Base-by-base conservation (phyloP, 2,797 vertebrate genomes). In the Peromyscus eremicus region DNA sequence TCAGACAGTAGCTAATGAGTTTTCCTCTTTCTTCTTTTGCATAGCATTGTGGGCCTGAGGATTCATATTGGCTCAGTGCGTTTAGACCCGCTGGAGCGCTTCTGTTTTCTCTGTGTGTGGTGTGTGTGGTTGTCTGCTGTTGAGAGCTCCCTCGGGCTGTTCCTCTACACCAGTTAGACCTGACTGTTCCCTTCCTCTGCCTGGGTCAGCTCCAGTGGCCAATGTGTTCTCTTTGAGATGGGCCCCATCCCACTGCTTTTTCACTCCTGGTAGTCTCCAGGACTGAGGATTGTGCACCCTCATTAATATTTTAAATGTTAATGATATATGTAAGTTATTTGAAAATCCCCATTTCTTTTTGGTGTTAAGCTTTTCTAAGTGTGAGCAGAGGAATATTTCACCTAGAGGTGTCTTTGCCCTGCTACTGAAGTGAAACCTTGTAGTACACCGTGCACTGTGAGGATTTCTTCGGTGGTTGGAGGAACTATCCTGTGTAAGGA, bases 381-480 rank as follows among this genome's bases (percentile, higher is more conserved):
- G 6, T 55, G 43, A 73, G 32, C 21, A 84, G 43, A 92, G 37
- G 29, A 68, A 4, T 0, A 1, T 46, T 91, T 64, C 57, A 7
- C 49, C 34, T 83, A 9, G 79, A 62, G 32, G 25, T 29, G 4
- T 75, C 73, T 92, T 94, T 68, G 66, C 14, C 29, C 13, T 60
- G 83, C 25, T 73, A 1, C 13, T 34, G 64, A 83, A 52, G 64
- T 66, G 73, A 79, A 94, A 3, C 40, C 57, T 13, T n/a, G 62
- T n/a, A 0, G 5, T 25, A 1, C 16, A 57, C 34, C 4, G 0
- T 34, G 46, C 66, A 55, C n/a, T 14, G 0, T 55, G 75, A 68
- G 34, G 14, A 27, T 73, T 79, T 70, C 76, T 25, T 0, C 46
- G 37, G 76, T 32, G 55, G 16, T 66, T 19, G 32, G 7, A 29